Evolutionary conservation across 2,888 invertebrate genomes (phyloP).

Genomic region (Heliconius ethilla): DNA sequence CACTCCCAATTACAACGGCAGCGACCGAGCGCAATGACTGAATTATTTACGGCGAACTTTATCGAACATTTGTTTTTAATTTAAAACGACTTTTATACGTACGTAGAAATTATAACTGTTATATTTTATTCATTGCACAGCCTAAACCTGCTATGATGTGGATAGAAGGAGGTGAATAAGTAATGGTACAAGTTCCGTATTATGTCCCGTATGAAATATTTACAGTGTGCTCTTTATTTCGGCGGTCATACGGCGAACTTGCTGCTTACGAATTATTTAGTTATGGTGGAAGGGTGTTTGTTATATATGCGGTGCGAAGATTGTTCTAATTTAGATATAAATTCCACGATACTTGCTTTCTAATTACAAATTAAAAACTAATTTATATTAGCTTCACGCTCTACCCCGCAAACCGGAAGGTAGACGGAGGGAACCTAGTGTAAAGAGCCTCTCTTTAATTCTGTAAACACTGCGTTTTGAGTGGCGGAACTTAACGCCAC

Average conservation of each 20-base stretch:
- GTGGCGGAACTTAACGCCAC: no score
- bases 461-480: no score
- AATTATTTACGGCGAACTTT: constrained; percentile 69
- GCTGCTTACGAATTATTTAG: constrained; percentile 33
- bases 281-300: constrained; percentile 13
- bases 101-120: constrained; percentile 54
- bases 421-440: no score
- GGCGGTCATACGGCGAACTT: constrained; percentile 45
- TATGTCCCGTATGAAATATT: constrained; percentile 50
- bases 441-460: no score
- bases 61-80: constrained; percentile 70
- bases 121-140: constrained; percentile 56
- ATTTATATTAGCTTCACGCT: not conserved
- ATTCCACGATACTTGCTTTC: not conserved
- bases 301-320: not conserved
- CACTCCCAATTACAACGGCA: constrained; percentile 55
- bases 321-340: not conserved
- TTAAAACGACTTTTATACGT: constrained; percentile 57
- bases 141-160: constrained; percentile 54
- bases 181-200: constrained; percentile 54
- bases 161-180: constrained; percentile 53
- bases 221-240: constrained; percentile 47
- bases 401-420: no score
- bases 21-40: constrained; percentile 54
- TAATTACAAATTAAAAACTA: not conserved